Evolutionary conservation across 2,113 vertebrate species (phyloP), one percentile per base, ranked within the genome.

Genomic region (Microtus pennsylvanicus): DNA sequence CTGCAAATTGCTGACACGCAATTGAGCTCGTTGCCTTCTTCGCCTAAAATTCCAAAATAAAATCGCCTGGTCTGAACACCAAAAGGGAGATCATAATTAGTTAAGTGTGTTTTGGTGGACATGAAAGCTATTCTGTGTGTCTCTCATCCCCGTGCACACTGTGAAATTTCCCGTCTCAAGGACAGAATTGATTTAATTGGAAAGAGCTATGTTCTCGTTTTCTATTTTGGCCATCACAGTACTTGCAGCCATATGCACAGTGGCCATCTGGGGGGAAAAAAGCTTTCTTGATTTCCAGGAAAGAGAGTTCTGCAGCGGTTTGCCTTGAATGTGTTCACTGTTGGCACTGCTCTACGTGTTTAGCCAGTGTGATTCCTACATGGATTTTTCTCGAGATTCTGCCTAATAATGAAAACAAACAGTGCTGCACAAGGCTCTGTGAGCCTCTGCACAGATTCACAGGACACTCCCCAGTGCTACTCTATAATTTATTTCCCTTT

Each of bases 181-280:
- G 96, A 97, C 98, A 97, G 91, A 70, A 87, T 5, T 91, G 92
- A 95, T 96, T 95, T 91, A 58, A 80, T 95, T 91, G 93, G 93
- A 97, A 96, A 95, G 67, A 26, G 55, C 81, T 90, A 67, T 95
- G 95, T 96, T 98, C 96, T 95, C 61, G 0, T 96, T 93, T 97
- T 92, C 97, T 92, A 65, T 93, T 97, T 97, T 97, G 97, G 96
- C 95, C 93, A 13, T 52, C 38, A 35, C 94, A 94, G 72, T 91
- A 89, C 17, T 47, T 90, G 61, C 26, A 67, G 92, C 97, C 93
- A 0, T 97, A 90, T 2, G 16, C 95, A 81, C 96, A 90, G 91
- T 96, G 85, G 83, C 97, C 98, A 98, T 97, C 95, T 98, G 98
- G 98, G 98, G 97, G 97, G 33, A 96, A 74, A 83, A 63, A 65